Evolutionary conservation across 2,113 vertebrate species (phyloP), one percentile per base, ranked within the genome.

Genomic region (Phalacrocorax carbo): DNA sequence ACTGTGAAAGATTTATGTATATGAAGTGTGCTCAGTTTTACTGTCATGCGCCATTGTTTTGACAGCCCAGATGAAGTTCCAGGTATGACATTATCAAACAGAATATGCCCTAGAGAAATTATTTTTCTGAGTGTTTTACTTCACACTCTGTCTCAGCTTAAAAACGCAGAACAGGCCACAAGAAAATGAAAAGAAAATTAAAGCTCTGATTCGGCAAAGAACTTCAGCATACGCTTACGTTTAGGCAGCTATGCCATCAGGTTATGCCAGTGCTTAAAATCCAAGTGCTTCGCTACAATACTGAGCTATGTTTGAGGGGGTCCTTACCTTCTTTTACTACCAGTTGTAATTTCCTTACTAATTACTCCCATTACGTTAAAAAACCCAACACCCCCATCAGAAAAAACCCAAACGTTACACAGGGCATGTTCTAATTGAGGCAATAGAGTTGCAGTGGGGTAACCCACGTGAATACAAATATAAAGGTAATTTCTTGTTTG

Each of bases 11-110:
- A 97, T 95, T 95, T 94, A 94, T 91, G 75, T 86, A 62, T 96
- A 51, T 92, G 82, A 95, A 93, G 89, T 52, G 87, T 88, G 86
- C 89, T 96, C 78, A 94, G 93, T 82, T 97, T 97, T 95, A 95
- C 95, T 82, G 94, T 95, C 93, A 95, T 48, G 78, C 46, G 23
- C 94, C 87, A 90, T 80, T 96, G 95, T 97, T 97, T 96, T 97
- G 96, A 96, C 96, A 97, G 91, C 93, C 78, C 62, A 95, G 93
- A 94, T 95, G 97, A 97, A 96, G 94, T 95, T 90, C 94, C 95
- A 96, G 96, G 95, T 97, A 96, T 91, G 95, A 96, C 94, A 94
- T 94, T 95, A 97, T 97, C 91, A 97, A 97, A 96, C 91, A 97
- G 91, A 97, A 80, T 95, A 97, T 97, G 86, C 95, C 95, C 95